A percentile compares a stretch with the other conserved stretches of the same genome.
Evolutionary conservation across 2,113 vertebrate species (phyloP).

Genomic region (Dicaeum eximium): DNA sequence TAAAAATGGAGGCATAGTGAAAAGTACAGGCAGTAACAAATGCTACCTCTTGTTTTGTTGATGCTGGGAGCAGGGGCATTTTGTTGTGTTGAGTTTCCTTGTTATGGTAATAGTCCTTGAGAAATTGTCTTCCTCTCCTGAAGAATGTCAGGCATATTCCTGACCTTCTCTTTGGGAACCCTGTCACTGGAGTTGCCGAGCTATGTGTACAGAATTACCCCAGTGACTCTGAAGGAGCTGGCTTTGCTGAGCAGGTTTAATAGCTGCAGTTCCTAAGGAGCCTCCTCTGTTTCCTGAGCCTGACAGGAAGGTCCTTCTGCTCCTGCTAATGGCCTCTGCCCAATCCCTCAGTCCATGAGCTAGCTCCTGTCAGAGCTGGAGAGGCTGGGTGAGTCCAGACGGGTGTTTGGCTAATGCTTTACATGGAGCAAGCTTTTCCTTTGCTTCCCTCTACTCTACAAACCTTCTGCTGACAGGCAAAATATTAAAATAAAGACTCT

Average conservation of each 20-base stretch:
- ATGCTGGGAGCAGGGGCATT: background rate
- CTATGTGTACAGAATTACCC: background rate
- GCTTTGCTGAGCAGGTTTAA: background rate
- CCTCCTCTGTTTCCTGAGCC: background rate
- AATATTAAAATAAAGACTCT: background rate
- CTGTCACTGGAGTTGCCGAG: background rate
- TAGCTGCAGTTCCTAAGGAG: background rate
- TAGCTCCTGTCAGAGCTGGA: background rate
- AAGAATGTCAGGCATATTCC: background rate
- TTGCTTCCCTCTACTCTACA: background rate
- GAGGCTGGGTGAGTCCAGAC: background rate
- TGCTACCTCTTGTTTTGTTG: background rate
- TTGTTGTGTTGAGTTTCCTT: background rate
- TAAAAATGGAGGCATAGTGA: background rate
- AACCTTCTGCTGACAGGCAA: background rate
- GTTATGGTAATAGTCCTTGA: background rate
- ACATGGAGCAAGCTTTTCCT: background rate
- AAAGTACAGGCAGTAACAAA: background rate
- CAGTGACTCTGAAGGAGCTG: fast-evolving
- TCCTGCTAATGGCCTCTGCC: background rate
- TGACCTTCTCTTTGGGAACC: background rate
- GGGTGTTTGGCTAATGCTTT: background rate
- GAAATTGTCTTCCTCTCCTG: background rate
- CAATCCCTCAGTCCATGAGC: background rate
- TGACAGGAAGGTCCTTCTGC: background rate